Evolutionary conservation across 2,113 vertebrate species (phyloP).

Genomic region (Neoarius graeffei): DNA sequence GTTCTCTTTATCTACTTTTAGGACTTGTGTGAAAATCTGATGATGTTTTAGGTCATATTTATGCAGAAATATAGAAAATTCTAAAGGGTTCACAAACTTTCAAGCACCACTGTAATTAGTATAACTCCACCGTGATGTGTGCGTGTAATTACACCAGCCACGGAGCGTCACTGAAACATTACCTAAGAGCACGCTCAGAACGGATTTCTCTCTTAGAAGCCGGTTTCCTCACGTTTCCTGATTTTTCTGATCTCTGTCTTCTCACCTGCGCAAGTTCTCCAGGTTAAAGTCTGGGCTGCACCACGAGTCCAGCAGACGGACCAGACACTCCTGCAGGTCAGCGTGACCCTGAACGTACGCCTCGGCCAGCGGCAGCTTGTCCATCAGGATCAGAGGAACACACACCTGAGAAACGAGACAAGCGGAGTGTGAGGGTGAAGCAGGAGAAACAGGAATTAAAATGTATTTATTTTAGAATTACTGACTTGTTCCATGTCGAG

Average conservation of each 20-base stretch:
- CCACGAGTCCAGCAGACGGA: constrained; percentile 82
- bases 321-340: constrained; percentile 73
- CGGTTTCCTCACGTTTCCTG: neutral
- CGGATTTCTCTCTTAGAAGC: neutral
- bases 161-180: neutral
- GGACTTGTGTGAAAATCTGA: too few species aligned
- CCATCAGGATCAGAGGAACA: constrained; percentile 77
- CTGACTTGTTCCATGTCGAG: constrained; percentile 84
- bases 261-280: constrained; percentile 63
- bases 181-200: neutral
- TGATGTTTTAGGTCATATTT: too few species aligned
- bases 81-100: too few species aligned
- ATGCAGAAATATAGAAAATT: too few species aligned
- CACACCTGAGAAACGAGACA: constrained; percentile 74
- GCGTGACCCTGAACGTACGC: constrained; percentile 69
- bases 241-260: neutral
- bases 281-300: constrained; percentile 74
- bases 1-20: too few species aligned
- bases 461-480: neutral
- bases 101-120: neutral
- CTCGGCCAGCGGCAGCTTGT: constrained; percentile 75
- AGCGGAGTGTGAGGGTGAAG: too few species aligned
- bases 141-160: neutral
- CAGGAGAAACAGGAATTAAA: neutral
- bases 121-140: neutral